These are phyloP conservation scores for Nycticryphes semicollaris DNA, from an alignment of 2,113 vertebrate species.

Conservation along the genomic window DNA sequence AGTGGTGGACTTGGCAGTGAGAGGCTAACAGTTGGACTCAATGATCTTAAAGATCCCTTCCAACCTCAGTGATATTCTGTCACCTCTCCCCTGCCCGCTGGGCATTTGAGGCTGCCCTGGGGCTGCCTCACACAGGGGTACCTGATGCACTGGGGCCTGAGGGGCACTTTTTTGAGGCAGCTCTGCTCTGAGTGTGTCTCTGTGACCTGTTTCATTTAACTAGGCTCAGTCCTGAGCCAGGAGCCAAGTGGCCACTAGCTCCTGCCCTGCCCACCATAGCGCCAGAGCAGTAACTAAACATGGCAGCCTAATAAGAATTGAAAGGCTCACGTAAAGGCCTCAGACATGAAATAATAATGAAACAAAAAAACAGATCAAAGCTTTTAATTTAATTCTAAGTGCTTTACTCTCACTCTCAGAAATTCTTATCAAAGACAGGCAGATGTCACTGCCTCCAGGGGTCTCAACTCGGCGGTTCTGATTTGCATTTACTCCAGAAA, in stretches of 20 bases:
- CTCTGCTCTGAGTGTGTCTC: background rate
- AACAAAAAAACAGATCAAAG: constrained; percentile 24
- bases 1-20: background rate
- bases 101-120: background rate
- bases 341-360: constrained; percentile 20
- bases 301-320: background rate
- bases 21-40: fast-evolving
- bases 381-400: constrained; percentile 32
- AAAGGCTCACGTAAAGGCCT: background rate
- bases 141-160: background rate
- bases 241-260: fast-evolving
- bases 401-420: constrained; percentile 4
- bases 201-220: background rate
- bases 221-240: background rate
- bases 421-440: constrained; percentile 53
- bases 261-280: background rate
- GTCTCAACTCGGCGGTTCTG: background rate
- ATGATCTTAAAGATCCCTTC: background rate
- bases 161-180: too few relatives aligned
- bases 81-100: background rate
- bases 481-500: constrained; percentile 8
- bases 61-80: too few relatives aligned
- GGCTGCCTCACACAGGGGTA: background rate
- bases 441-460: constrained; percentile 37
- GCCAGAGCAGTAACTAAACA: background rate